These are phyloP conservation scores for Sander lucioperca DNA, from an alignment of 2,113 vertebrate genomes.

Conservation along the genomic window DNA sequence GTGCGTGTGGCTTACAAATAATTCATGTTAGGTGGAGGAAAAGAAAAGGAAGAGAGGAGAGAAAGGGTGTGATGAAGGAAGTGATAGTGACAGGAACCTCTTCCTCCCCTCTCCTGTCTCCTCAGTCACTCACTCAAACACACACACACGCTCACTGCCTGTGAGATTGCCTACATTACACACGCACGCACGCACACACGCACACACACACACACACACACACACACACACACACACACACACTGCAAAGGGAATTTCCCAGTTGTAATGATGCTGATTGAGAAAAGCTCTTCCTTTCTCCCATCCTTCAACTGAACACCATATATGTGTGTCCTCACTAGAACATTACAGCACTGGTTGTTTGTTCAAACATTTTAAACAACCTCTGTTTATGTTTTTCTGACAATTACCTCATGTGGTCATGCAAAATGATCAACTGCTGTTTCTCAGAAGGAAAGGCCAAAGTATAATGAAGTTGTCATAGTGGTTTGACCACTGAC, in stretches of 20 bases:
- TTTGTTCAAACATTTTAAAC: neutral
- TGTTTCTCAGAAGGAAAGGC: neutral
- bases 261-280: slow-evolving; percentile 33
- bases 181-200: slow-evolving; percentile 4
- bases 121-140: slow-evolving; percentile 61
- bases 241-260: slow-evolving; percentile 13
- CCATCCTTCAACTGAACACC: neutral
- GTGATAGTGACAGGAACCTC: slow-evolving; percentile 77
- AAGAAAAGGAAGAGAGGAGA: slow-evolving; percentile 23
- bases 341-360: neutral
- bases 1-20: slow-evolving; percentile 59
- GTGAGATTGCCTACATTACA: neutral
- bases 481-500: neutral
- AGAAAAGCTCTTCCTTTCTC: slow-evolving; percentile 9
- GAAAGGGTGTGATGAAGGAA: slow-evolving; percentile 61
- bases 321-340: neutral
- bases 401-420: neutral
- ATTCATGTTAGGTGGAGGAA: slow-evolving; percentile 55
- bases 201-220: slow-evolving; percentile 4
- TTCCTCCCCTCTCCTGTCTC: slow-evolving; percentile 73
- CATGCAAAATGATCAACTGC: neutral
- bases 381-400: neutral
- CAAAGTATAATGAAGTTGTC: neutral
- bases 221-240: slow-evolving; percentile 13
- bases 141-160: neutral